Evolutionary conservation across 2,113 vertebrate species (phyloP), one percentile per base, ranked within the genome.

Genomic region (Xyrauchen texanus): DNA sequence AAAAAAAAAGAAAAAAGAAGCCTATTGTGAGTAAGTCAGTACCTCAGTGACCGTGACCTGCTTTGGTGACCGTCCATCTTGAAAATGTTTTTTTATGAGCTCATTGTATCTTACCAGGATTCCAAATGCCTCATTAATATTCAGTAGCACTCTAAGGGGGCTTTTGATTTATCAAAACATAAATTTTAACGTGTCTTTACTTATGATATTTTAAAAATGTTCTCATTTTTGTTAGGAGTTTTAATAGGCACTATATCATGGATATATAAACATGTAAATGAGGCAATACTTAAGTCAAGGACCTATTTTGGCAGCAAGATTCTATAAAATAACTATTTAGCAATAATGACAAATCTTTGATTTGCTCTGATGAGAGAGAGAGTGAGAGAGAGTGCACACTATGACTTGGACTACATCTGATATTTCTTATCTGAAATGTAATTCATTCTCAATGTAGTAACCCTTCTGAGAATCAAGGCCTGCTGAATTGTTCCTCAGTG

Each of bases 241-340:
- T 58, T 58, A n/a, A 13, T 13, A 58, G 55, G 55, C 55, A 15
- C 13, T 15, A n/a, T 58, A 57, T 47, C 8, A 13, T 47, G 4
- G 11, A 15, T 58, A 7, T 57, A 15, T 12, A 55, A 71, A 15
- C 55, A 58, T 58, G 34, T n/a, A 15, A 71, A 44, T 0, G 13
- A 57, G 34, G 68, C 68, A 71, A 71, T 71, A 71, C 68, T 45
- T n/a, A 45, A 12, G 4, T 69, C 49, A 69, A 53, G 21, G 49
- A 68, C 10, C 16, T 68, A 21, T 4, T 52, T 68, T 9, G 15
- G 55, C 8, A 6, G 1, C 21, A 34, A 34, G 7, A 34, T 70
- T 57, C 3, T 8, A 15, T 34, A 34, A 34, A 72, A 47, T 45
- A n/a, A 15, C 6, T 6, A 13, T n/a, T 60, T 8, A 73, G 70